Conservation (phyloP, 64 coral and sea anemone species). For the Montipora sp. region DNA sequence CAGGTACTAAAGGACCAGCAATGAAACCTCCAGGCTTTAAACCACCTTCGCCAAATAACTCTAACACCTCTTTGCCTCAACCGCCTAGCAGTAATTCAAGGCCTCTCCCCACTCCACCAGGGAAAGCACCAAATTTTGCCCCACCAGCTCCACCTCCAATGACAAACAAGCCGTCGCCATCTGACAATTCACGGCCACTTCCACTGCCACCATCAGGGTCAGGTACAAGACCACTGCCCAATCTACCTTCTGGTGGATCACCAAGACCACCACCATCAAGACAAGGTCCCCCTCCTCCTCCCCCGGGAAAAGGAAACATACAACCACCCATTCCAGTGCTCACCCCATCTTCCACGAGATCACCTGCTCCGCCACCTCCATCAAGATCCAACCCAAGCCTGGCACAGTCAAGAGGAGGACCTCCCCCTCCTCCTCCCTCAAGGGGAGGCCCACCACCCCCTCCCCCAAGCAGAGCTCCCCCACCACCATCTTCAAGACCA, state of each 20-base stretch:
- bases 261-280: slow-evolving; percentile 24
- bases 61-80: slow-evolving; percentile 26
- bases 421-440: slow-evolving; percentile 83
- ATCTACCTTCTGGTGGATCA: slow-evolving; percentile 19
- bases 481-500: slow-evolving; percentile 17
- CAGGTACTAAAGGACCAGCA: slow-evolving; percentile 66
- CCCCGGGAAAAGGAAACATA: slow-evolving; percentile 33
- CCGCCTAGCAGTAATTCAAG: slow-evolving; percentile 61
- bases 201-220: slow-evolving; percentile 70
- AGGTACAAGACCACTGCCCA: slow-evolving; percentile 49
- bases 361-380: slow-evolving; percentile 64
- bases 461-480: slow-evolving; percentile 58
- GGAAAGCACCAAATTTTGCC: slow-evolving; percentile 20
- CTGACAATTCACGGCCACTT: slow-evolving; percentile 63
- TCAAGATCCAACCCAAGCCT: slow-evolving; percentile 41
- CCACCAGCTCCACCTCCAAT: slow-evolving; percentile 24
- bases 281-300: slow-evolving; percentile 38
- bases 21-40: slow-evolving; percentile 91
- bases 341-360: slow-evolving; percentile 22
- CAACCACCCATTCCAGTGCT: not conserved
- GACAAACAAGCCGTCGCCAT: slow-evolving; percentile 43
- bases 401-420: slow-evolving; percentile 7
- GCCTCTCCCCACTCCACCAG: slow-evolving; percentile 56
- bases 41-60: slow-evolving; percentile 57
- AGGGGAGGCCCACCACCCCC: slow-evolving; percentile 63